Evolutionary conservation across 2,888 invertebrate species (phyloP), one percentile per base, ranked within the genome.

Genomic region (Drosophila meridionalis): DNA sequence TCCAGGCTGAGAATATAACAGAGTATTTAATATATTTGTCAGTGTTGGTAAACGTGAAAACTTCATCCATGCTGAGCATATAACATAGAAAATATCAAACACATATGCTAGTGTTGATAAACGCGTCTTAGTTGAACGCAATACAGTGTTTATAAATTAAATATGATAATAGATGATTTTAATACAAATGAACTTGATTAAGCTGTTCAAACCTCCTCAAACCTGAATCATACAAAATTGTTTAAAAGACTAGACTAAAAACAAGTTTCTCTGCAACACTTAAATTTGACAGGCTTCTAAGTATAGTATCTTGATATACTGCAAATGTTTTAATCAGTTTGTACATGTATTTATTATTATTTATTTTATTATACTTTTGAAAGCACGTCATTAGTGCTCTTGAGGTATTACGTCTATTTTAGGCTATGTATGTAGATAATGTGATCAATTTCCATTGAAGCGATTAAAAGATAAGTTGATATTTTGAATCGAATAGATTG

Each of bases 381-480:
- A 50, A 28, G n/a, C 8, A 50, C 20, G 6, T 50, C 50, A 50
- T 9, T 34, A 34, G 2, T 3, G 50, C 20, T 52, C 34, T 52
- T 34, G 11, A 50, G 3, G 9, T 20, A 52, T 52, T 20, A 9
- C 2, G 9, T 20, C 43, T 26, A 26, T 43, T 32, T 32, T 4
- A 3, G 43, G 4, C 32, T 9, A 34, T 56, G n/a, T 42, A 40
- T 56, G n/a, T 42, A 40, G 14, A 42, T 28, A 38, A 40, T 48
- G 38, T 48, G 12, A 48, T 60, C 59, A 38, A 50, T 40, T 40
- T 60, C 28, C 59, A 48, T 40, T 32, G 30, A 30, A 20, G 38
- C 12, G 30, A 38, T 48, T 4, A 7, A 12, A 2, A 38, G 59
- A 50, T 40, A 32, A 9, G 20, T 32, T 40, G 12, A 32, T 14